Percentiles rank a stretch among this genome's conserved stretches.
Evolutionary conservation across 2,797 vertebrate species (phyloP).

Genomic region (Chaenodraco wilsoni): DNA sequence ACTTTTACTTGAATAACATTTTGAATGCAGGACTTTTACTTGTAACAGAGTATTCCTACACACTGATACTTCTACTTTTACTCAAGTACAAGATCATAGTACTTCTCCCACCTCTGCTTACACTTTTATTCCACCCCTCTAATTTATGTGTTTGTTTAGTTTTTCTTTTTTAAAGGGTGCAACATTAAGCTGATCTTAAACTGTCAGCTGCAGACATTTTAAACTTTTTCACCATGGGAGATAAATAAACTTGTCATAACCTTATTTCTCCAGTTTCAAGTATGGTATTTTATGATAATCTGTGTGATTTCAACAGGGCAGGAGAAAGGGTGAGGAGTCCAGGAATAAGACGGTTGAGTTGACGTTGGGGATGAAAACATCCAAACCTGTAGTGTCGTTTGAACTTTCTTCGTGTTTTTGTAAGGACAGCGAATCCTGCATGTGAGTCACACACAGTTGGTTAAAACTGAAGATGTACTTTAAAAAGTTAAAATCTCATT

Average conservation of each 20-base stretch:
- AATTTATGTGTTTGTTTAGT: neutral
- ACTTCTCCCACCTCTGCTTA: no score
- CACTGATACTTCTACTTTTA: no score
- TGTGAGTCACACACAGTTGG: constrained; percentile 8
- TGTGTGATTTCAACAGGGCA: constrained; percentile 1
- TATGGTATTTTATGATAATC: neutral
- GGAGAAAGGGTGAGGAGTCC: constrained; percentile 4
- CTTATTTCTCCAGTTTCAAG: neutral
- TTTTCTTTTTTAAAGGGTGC: neutral
- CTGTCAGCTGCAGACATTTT: neutral
- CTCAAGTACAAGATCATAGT: no score
- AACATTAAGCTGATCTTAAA: neutral
- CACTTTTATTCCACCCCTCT: no score
- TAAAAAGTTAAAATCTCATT: neutral
- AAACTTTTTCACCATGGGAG: neutral
- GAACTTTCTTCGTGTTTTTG: neutral
- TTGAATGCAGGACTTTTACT: no score
- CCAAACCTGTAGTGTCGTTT: neutral
- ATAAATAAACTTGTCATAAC: neutral
- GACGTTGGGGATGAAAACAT: neutral
- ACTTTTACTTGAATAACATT: no score
- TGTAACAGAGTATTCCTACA: no score
- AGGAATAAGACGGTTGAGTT: neutral
- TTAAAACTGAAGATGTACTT: neutral
- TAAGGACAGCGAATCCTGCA: neutral